Conservation (phyloP, 2,888 invertebrate genomes). For the Trypoxylon attenuatum region DNA sequence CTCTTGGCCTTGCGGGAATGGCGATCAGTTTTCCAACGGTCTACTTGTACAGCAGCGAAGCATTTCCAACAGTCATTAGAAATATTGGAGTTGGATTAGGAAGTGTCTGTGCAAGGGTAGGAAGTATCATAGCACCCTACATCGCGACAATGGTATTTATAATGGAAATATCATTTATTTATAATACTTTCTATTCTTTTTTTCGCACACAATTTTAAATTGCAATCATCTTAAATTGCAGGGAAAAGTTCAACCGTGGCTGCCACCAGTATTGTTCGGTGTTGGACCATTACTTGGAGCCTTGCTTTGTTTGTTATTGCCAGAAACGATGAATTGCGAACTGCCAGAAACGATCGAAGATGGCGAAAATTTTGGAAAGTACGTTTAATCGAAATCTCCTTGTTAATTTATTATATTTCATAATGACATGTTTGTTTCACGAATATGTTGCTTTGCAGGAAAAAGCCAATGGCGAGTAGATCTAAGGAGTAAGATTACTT, state of each 20-base stretch:
- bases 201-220: neutral
- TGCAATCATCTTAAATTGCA: constrained; percentile 36
- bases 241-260: constrained; percentile 61
- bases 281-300: constrained; percentile 74
- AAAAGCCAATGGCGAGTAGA: constrained; percentile 13
- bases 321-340: constrained; percentile 76
- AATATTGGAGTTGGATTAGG: constrained; percentile 91
- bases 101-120: constrained; percentile 89
- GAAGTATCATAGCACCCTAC: constrained; percentile 91
- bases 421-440: neutral
- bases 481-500: constrained; percentile 8
- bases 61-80: constrained; percentile 92
- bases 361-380: constrained; percentile 74
- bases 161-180: no score
- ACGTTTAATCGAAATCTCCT: constrained; percentile 30
- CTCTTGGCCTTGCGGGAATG: constrained; percentile 86
- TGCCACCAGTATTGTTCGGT: constrained; percentile 76
- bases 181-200: neutral
- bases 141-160: constrained; percentile 81
- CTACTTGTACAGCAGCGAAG: constrained; percentile 91
- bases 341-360: constrained; percentile 77
- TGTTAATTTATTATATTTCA: neutral
- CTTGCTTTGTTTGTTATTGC: constrained; percentile 73
- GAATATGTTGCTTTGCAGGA: constrained; percentile 24
- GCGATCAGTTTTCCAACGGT: constrained; percentile 90